Evolutionary conservation across 2,113 vertebrate genomes (phyloP).

Genomic region (Camelus bactrianus): DNA sequence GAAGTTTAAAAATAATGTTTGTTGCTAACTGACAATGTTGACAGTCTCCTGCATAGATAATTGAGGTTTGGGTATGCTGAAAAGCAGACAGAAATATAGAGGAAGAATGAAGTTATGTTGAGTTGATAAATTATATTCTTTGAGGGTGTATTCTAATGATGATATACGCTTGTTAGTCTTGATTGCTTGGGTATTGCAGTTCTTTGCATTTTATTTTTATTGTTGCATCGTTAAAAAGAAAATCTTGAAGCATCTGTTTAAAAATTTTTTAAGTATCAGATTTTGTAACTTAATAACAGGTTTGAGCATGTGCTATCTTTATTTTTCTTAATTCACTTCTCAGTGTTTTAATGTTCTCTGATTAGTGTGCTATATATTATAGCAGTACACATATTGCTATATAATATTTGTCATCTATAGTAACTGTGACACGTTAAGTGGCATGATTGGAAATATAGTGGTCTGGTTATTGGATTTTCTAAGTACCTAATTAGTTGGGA

Average conservation of each 20-base stretch:
- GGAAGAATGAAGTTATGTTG: neutral
- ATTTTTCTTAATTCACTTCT: neutral
- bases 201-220: neutral
- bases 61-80: neutral
- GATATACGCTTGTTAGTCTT: neutral
- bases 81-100: neutral
- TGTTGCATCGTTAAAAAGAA: neutral
- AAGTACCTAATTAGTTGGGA: neutral
- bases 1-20: neutral
- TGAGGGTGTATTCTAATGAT: neutral
- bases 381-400: neutral
- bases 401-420: neutral
- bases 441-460: neutral
- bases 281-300: neutral
- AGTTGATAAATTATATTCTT: neutral
- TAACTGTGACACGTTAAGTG: neutral
- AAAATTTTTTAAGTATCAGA: neutral
- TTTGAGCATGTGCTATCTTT: neutral
- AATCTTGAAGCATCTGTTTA: neutral
- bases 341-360: neutral
- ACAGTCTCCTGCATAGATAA: neutral
- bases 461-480: neutral
- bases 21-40: neutral
- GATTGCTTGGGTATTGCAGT: neutral
- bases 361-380: neutral